phyloP scores from a whole-genome alignment of 92 coral and sea anemone species.

The Micromussa lordhowensis region DNA sequence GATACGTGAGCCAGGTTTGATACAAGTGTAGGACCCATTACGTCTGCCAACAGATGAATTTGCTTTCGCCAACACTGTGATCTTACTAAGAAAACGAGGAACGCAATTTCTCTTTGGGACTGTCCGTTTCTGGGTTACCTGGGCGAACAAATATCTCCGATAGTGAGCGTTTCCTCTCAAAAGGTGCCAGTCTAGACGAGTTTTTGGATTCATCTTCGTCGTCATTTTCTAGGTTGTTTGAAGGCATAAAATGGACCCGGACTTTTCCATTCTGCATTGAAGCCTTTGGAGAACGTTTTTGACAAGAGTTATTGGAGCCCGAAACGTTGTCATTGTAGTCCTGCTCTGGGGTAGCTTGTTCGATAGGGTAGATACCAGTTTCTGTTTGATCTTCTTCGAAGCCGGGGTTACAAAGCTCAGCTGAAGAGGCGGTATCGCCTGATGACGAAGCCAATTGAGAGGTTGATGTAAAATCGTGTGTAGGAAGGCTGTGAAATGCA shows the following conservation, averaged over 20 bases:
- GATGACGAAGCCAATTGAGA: not conserved
- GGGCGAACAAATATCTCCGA: slow-evolving; percentile 28
- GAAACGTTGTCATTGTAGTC: slow-evolving; percentile 14
- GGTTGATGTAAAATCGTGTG: not conserved
- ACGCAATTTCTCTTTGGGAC: slow-evolving; percentile 18
- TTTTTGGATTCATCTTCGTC: not conserved
- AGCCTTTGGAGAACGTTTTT: slow-evolving; percentile 6
- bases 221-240: not conserved
- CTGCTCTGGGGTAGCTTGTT: not conserved
- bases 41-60: not conserved
- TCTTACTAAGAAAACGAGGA: slow-evolving; percentile 8
- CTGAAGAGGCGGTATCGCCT: slow-evolving; percentile 17
- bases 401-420: slow-evolving; percentile 42
- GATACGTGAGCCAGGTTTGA: not conserved
- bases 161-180: slow-evolving; percentile 31
- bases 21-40: not conserved
- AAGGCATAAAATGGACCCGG: slow-evolving; percentile 29
- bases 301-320: not conserved
- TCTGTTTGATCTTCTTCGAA: slow-evolving; percentile 26
- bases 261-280: slow-evolving; percentile 6
- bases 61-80: not conserved
- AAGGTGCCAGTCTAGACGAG: not conserved
- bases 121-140: slow-evolving; percentile 2
- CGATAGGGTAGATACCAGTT: slow-evolving; percentile 21
- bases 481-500: slow-evolving; percentile 47